phyloP scores from a whole-genome alignment of 35 echinoderm and acorn worm genomes.

The Apostichopus japonicus region DNA sequence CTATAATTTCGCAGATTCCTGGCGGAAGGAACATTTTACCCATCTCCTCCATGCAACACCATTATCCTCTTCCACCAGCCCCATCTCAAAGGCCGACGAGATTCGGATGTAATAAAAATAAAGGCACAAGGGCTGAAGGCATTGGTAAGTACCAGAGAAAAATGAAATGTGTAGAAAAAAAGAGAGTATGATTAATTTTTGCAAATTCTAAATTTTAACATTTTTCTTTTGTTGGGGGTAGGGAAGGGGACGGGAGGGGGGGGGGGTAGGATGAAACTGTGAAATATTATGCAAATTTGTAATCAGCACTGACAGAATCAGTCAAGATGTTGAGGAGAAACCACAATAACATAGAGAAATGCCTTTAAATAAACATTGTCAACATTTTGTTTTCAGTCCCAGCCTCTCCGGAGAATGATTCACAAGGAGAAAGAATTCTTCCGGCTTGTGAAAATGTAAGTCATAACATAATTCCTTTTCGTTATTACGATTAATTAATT shows the following conservation, averaged over 20 bases:
- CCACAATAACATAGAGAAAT: too few species aligned
- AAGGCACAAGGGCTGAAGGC: slow-evolving; percentile 60
- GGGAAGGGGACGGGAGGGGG: too few species aligned
- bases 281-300: background rate
- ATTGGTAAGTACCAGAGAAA: slow-evolving; percentile 61
- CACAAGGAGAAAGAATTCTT: slow-evolving; percentile 55
- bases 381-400: slow-evolving; percentile 42
- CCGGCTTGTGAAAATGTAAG: slow-evolving; percentile 48
- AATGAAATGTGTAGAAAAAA: too few species aligned
- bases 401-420: background rate
- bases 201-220: too few species aligned
- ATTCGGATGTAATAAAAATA: slow-evolving; percentile 81
- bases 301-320: background rate
- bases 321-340: too few species aligned
- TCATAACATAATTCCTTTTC: background rate
- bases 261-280: too few species aligned
- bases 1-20: slow-evolving; percentile 41
- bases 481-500: background rate
- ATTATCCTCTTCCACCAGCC: slow-evolving; percentile 53
- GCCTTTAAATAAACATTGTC: too few species aligned
- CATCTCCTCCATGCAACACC: slow-evolving; percentile 66
- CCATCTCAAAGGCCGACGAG: slow-evolving; percentile 45
- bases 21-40: background rate
- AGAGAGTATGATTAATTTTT: too few species aligned
- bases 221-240: too few species aligned